Evolutionary conservation across 2,113 vertebrate species (phyloP).

Genomic region (Chionodraco myersi): DNA sequence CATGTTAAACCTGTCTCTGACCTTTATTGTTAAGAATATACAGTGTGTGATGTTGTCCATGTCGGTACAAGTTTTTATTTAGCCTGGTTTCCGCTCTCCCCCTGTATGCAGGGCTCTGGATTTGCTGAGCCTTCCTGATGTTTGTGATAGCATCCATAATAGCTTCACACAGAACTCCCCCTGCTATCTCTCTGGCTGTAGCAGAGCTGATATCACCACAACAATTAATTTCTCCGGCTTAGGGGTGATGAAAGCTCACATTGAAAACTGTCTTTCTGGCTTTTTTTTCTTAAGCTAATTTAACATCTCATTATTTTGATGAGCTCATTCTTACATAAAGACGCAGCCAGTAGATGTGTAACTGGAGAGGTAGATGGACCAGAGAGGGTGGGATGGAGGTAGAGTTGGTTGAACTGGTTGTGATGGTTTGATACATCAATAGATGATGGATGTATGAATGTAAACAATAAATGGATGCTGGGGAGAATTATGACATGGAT

Average conservation of each 20-base stretch:
- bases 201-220: slow-evolving; percentile 75
- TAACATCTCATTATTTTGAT: slow-evolving; percentile 64
- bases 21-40: slow-evolving; percentile 43
- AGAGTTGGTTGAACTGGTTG: slow-evolving; percentile 29
- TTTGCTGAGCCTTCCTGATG: slow-evolving; percentile 78
- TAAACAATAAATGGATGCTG: not conserved
- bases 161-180: slow-evolving; percentile 70
- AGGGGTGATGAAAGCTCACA: slow-evolving; percentile 71
- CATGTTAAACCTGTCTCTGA: slow-evolving; percentile 38
- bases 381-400: not conserved
- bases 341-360: slow-evolving; percentile 26
- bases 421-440: slow-evolving; percentile 13
- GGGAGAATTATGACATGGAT: slow-evolving; percentile 3
- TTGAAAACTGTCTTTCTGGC: slow-evolving; percentile 69
- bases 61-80: slow-evolving; percentile 69
- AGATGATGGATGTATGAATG: slow-evolving; percentile 7
- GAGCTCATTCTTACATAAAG: slow-evolving; percentile 47
- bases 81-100: slow-evolving; percentile 42
- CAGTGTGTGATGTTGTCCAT: slow-evolving; percentile 39
- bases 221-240: slow-evolving; percentile 78
- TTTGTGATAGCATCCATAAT: slow-evolving; percentile 76
- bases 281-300: slow-evolving; percentile 62
- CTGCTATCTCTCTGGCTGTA: slow-evolving; percentile 68
- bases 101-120: slow-evolving; percentile 46
- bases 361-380: slow-evolving; percentile 4